phyloP scores from a whole-genome alignment of 2,888 invertebrate genomes.

The Hydriomena furcata region DNA sequence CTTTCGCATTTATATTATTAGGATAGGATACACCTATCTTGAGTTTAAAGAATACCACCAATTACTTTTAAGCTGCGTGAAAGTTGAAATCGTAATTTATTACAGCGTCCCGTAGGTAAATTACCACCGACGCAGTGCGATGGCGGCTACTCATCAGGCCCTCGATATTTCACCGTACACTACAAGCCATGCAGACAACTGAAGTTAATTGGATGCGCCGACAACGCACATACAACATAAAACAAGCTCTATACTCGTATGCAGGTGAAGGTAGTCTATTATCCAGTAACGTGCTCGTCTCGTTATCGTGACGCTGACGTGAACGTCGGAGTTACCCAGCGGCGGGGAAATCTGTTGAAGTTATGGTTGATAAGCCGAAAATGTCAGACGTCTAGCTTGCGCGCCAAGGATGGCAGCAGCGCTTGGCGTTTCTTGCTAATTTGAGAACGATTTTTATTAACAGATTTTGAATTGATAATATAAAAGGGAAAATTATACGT shows the following conservation, averaged over 20 bases:
- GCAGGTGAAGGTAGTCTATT: conserved; percentile 26
- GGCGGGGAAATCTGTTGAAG: conserved; percentile 25
- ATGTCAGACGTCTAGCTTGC: conserved; percentile 20
- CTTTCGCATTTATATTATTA: no score
- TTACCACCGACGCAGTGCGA: conserved; percentile 35
- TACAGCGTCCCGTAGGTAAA: conserved; percentile 19
- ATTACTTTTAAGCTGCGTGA: no score
- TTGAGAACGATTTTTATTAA: no score
- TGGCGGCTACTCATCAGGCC: conserved; percentile 57
- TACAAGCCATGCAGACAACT: conserved; percentile 69
- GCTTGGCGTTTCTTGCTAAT: conserved; percentile 17
- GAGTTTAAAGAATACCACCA: no score
- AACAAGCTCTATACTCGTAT: conserved; percentile 50
- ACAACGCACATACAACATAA: conserved; percentile 54
- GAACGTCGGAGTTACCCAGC: conserved; percentile 17
- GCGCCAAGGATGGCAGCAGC: neutral
- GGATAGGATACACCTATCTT: no score
- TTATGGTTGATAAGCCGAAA: conserved; percentile 30
- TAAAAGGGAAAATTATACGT: no score
- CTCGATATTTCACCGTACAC: conserved; percentile 73
- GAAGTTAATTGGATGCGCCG: conserved; percentile 77
- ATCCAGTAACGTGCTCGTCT: conserved; percentile 23
- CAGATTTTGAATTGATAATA: no score
- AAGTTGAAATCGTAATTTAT: conserved; percentile 4
- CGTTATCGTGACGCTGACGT: conserved; percentile 30